Conservation (phyloP, 2,113 vertebrate species). For the Procavia capensis region DNA sequence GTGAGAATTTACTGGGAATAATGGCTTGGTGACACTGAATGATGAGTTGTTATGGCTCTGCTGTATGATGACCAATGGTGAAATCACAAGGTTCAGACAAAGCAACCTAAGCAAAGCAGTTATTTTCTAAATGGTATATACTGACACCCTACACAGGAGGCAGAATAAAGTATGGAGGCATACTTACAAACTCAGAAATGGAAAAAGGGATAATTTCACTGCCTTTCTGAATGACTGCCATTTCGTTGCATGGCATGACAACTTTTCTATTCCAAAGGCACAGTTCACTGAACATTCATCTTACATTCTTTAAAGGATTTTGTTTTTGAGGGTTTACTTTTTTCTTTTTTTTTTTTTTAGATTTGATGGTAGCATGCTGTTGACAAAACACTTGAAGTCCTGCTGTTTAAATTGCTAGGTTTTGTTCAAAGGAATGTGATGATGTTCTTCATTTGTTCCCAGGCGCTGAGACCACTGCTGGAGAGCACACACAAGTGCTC, state of each 20-base stretch:
- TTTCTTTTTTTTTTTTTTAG: not conserved
- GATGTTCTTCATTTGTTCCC: slow-evolving; percentile 54
- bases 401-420: slow-evolving; percentile 68
- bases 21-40: not conserved
- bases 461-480: not conserved
- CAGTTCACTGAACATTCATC: not conserved
- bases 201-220: slow-evolving; percentile 4
- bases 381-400: slow-evolving; percentile 64
- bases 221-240: not conserved
- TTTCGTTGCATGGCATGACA: not conserved
- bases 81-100: not conserved
- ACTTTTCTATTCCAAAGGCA: not conserved
- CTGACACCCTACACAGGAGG: not conserved
- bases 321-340: slow-evolving; percentile 41
- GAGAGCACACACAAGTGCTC: not conserved
- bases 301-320: slow-evolving; percentile 36
- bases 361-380: slow-evolving; percentile 39
- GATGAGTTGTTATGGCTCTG: not conserved
- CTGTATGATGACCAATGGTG: not conserved
- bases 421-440: slow-evolving; percentile 60
- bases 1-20: not conserved
- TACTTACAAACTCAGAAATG: not conserved
- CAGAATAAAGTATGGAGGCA: not conserved
- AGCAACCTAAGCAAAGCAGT: not conserved
- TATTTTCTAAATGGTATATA: not conserved